These are phyloP conservation scores for Oryzias curvinotus DNA, from an alignment of 2,113 vertebrate species.

Conservation along the genomic window DNA sequence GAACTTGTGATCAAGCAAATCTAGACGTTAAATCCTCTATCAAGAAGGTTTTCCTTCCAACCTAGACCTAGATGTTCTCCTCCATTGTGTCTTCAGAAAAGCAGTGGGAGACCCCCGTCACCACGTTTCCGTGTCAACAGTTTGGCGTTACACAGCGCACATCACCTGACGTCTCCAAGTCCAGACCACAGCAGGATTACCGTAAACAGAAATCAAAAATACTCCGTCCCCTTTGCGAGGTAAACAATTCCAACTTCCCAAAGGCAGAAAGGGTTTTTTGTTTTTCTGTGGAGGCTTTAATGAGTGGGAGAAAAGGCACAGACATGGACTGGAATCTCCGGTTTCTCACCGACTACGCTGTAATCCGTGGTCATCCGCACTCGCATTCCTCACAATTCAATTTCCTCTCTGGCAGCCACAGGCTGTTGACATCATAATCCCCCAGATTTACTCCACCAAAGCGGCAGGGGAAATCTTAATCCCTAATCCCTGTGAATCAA, in stretches of 20 bases:
- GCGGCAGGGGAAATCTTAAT: slow-evolving; percentile 71
- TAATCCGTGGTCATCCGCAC: slow-evolving; percentile 53
- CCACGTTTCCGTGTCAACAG: background rate
- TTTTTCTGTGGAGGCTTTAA: slow-evolving; percentile 25
- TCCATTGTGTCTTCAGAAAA: background rate
- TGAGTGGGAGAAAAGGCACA: slow-evolving; percentile 33
- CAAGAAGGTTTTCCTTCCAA: background rate
- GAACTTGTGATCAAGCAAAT: background rate
- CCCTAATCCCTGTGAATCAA: slow-evolving; percentile 76
- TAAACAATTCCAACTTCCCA: slow-evolving; percentile 13
- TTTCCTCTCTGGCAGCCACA: slow-evolving; percentile 65
- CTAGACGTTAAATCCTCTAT: background rate
- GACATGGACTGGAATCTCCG: slow-evolving; percentile 42
- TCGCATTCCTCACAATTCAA: slow-evolving; percentile 66
- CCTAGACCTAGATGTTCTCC: background rate
- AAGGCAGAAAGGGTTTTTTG: slow-evolving; percentile 30
- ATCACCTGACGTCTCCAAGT: slow-evolving; percentile 60
- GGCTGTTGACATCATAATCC: slow-evolving; percentile 81
- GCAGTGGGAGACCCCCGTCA: slow-evolving; percentile 10
- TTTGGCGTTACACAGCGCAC: slow-evolving; percentile 43
- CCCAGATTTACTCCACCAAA: slow-evolving; percentile 77
- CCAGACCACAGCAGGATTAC: slow-evolving; percentile 40
- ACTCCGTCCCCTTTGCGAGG: slow-evolving; percentile 13
- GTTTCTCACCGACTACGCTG: slow-evolving; percentile 38
- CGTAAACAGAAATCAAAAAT: slow-evolving; percentile 34